A percentile compares a stretch with the other conserved stretches of the same genome.
phyloP scores from a whole-genome alignment of 2,888 invertebrate species.

The Hypselothyrea guttata region DNA sequence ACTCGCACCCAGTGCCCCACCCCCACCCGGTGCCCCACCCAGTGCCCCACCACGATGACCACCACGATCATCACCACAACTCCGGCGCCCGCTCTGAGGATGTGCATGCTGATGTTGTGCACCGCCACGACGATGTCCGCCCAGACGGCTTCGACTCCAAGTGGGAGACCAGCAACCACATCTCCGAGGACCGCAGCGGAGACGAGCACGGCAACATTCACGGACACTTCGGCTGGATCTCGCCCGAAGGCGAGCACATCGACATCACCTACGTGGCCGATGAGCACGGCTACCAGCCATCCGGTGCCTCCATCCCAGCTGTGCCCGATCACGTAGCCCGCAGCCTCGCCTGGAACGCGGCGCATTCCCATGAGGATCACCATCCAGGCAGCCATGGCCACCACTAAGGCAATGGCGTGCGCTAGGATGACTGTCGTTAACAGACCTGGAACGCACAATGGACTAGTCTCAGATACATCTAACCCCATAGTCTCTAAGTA shows the following conservation, averaged over 20 bases:
- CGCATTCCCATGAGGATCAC: slow-evolving; percentile 26
- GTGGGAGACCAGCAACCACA: slow-evolving; percentile 70
- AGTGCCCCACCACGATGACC: slow-evolving; percentile 9
- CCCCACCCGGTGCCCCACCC: slow-evolving; percentile 20
- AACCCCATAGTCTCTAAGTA: slow-evolving; percentile 35
- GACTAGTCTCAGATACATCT: slow-evolving; percentile 29
- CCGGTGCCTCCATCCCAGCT: slow-evolving; percentile 21
- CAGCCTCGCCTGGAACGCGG: slow-evolving; percentile 20
- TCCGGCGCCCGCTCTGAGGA: slow-evolving; percentile 17
- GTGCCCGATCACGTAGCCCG: slow-evolving; percentile 36
- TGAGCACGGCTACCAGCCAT: slow-evolving; percentile 76
- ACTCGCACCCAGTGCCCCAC: slow-evolving; percentile 21
- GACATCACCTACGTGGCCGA: slow-evolving; percentile 72
- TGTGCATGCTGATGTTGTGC: slow-evolving; percentile 28
- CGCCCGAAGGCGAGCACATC: slow-evolving; percentile 75
- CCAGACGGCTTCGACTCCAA: slow-evolving; percentile 69
- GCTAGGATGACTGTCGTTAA: neutral
- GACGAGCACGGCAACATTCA: slow-evolving; percentile 75
- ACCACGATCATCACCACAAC: slow-evolving; percentile 17
- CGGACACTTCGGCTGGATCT: slow-evolving; percentile 69
- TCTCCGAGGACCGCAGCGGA: slow-evolving; percentile 45
- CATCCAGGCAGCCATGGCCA: slow-evolving; percentile 12
- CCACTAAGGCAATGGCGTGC: slow-evolving; percentile 20
- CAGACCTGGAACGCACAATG: slow-evolving; percentile 29
- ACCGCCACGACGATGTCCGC: slow-evolving; percentile 57